Percentiles rank a stretch among this genome's conserved stretches.
Conservation (phyloP, 2,113 vertebrate species). For the Pomatorhinus ruficollis region DNA sequence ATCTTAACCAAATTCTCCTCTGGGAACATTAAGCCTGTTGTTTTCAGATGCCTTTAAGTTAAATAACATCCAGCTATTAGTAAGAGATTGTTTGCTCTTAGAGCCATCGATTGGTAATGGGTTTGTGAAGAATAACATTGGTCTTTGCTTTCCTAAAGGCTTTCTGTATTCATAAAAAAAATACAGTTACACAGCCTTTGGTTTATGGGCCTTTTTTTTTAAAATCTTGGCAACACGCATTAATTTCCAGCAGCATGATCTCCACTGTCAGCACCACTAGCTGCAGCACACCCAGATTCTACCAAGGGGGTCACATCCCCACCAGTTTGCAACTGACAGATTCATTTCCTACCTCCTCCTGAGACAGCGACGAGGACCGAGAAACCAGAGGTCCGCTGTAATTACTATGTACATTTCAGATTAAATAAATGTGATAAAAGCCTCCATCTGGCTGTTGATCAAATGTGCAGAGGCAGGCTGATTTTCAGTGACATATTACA, state of each 20-base stretch:
- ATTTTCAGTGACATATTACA: constrained; percentile 80
- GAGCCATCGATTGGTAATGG: constrained; percentile 11
- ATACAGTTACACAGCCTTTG: background rate
- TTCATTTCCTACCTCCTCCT: constrained; percentile 75
- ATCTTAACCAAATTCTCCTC: constrained; percentile 29
- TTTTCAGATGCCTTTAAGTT: constrained; percentile 19
- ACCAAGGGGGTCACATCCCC: constrained; percentile 49
- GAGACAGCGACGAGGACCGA: constrained; percentile 63
- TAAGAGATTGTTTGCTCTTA: background rate
- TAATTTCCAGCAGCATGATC: background rate
- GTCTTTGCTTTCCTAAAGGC: constrained; percentile 13
- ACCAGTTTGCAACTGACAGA: constrained; percentile 67
- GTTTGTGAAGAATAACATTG: constrained; percentile 1
- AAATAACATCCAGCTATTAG: constrained; percentile 34
- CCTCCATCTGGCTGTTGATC: constrained; percentile 81
- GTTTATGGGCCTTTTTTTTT: background rate
- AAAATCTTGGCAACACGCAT: background rate
- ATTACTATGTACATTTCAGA: constrained; percentile 82
- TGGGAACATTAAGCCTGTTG: constrained; percentile 28
- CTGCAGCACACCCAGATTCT: constrained; percentile 48
- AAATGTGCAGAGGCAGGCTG: constrained; percentile 76
- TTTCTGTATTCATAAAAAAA: constrained; percentile 14
- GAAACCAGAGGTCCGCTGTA: constrained; percentile 79
- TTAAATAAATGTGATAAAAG: constrained; percentile 85
- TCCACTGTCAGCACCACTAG: background rate